phyloP scores from a whole-genome alignment of 2,888 invertebrate species.

The Luffia ferchaultella region DNA sequence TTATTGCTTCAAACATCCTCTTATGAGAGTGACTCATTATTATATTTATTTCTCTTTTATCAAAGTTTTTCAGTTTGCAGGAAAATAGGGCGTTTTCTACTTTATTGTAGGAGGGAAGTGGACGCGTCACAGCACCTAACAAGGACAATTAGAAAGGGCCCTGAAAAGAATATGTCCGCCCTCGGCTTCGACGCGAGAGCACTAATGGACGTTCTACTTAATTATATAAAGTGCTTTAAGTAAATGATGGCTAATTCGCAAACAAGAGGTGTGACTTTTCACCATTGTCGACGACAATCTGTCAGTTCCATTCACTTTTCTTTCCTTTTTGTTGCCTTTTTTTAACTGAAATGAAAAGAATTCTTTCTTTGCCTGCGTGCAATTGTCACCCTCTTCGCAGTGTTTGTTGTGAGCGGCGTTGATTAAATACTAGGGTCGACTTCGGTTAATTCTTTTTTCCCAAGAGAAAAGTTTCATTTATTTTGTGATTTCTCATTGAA shows the following conservation, averaged over 20 bases:
- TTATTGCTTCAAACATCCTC: background rate
- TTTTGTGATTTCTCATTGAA: background rate
- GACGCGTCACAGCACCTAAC: constrained; percentile 19
- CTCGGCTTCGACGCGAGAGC: constrained; percentile 36
- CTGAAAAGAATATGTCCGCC: constrained; percentile 51
- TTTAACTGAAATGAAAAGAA: constrained; percentile 43
- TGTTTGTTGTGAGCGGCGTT: constrained; percentile 52
- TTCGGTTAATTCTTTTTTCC: constrained; percentile 45
- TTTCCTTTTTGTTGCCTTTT: constrained; percentile 54
- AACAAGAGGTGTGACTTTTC: constrained; percentile 65
- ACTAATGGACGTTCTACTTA: constrained; percentile 52
- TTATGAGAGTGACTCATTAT: background rate
- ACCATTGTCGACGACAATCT: constrained; percentile 60
- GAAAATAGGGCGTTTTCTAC: no score
- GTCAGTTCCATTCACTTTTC: constrained; percentile 51
- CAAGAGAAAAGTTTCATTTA: constrained; percentile 19
- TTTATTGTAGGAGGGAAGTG: background rate
- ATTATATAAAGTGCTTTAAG: constrained; percentile 63
- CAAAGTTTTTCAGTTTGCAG: no score
- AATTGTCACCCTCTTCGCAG: constrained; percentile 53
- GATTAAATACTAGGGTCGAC: constrained; percentile 58
- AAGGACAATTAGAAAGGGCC: constrained; percentile 38
- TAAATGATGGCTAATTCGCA: constrained; percentile 65
- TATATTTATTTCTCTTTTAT: background rate
- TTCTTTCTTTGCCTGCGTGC: constrained; percentile 48